phyloP scores from a whole-genome alignment of 2,888 invertebrate genomes.

The Mythimna lalbum region DNA sequence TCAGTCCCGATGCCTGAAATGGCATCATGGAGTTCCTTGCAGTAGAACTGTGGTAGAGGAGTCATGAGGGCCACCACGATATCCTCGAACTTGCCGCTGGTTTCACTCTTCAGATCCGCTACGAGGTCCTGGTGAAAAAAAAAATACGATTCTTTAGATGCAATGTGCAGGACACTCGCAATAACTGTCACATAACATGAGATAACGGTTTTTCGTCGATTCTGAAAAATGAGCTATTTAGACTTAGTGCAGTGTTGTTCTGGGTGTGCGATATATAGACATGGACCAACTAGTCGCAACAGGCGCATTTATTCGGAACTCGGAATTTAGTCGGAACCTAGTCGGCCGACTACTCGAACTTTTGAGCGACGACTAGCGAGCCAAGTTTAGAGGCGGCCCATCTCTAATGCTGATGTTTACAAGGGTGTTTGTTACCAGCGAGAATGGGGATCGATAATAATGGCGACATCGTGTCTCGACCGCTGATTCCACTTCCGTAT shows the following conservation, averaged over 20 bases:
- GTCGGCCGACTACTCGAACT: not conserved
- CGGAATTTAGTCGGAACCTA: not conserved
- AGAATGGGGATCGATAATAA: constrained; percentile 10
- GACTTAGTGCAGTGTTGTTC: too few relatives aligned
- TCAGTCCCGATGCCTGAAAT: constrained; percentile 96
- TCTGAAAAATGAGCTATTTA: too few relatives aligned
- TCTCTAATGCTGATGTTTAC: constrained; percentile 13
- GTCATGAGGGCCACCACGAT: constrained; percentile 96
- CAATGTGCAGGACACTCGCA: too few relatives aligned
- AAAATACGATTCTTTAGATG: too few relatives aligned
- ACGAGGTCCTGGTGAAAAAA: constrained; percentile 92
- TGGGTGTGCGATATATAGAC: too few relatives aligned
- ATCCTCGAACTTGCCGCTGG: constrained; percentile 97
- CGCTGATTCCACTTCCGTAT: not conserved
- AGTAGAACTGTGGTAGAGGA: constrained; percentile 95
- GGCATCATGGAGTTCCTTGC: constrained; percentile 95
- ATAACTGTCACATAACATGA: too few relatives aligned
- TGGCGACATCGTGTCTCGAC: constrained; percentile 24
- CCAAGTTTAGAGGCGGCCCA: not conserved
- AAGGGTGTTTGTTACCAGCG: not conserved
- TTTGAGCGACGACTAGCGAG: not conserved
- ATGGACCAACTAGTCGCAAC: not conserved
- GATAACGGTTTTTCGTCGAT: too few relatives aligned
- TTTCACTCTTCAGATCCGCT: constrained; percentile 96
- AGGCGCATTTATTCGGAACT: not conserved